phyloP scores from a whole-genome alignment of 2,888 invertebrate genomes.

The Nowickia ferox region DNA sequence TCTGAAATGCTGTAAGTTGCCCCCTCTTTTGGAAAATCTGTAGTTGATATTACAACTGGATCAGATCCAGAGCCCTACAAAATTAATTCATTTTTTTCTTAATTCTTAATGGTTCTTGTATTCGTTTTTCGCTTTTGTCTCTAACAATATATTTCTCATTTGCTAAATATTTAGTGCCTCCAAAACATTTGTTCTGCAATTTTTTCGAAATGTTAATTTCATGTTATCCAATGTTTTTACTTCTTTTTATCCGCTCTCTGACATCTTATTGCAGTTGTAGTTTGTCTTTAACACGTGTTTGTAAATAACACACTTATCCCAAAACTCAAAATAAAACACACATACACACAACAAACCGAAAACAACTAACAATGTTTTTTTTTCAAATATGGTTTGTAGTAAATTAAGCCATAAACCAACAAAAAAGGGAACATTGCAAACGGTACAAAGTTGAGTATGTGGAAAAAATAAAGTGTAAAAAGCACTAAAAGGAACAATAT shows the following conservation, averaged over 20 bases:
- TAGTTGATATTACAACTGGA: too few species aligned
- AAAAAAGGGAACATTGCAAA: slow-evolving; percentile 23
- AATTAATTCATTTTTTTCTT: neutral
- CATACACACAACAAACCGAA: neutral
- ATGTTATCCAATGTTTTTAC: slow-evolving; percentile 54
- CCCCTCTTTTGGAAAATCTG: too few species aligned
- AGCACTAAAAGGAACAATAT: neutral
- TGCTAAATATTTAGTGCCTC: neutral
- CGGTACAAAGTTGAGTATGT: slow-evolving; percentile 28
- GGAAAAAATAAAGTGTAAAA: neutral
- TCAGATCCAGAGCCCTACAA: too few species aligned
- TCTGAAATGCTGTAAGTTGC: too few species aligned
- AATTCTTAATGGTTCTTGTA: neutral
- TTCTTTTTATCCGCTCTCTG: slow-evolving; percentile 15
- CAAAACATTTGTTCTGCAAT: slow-evolving; percentile 19
- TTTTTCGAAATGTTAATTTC: slow-evolving; percentile 68
- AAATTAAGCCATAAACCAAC: slow-evolving; percentile 71
- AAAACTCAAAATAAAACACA: slow-evolving; percentile 3
- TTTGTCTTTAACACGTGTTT: slow-evolving; percentile 69
- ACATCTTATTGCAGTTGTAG: slow-evolving; percentile 33
- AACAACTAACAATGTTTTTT: slow-evolving; percentile 43
- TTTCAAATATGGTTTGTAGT: slow-evolving; percentile 67
- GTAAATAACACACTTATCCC: slow-evolving; percentile 32
- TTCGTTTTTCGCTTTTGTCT: neutral
- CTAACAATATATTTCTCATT: neutral